Base-by-base conservation (phyloP, 2,113 vertebrate genomes). In the Sebastes schlegelii region DNA sequence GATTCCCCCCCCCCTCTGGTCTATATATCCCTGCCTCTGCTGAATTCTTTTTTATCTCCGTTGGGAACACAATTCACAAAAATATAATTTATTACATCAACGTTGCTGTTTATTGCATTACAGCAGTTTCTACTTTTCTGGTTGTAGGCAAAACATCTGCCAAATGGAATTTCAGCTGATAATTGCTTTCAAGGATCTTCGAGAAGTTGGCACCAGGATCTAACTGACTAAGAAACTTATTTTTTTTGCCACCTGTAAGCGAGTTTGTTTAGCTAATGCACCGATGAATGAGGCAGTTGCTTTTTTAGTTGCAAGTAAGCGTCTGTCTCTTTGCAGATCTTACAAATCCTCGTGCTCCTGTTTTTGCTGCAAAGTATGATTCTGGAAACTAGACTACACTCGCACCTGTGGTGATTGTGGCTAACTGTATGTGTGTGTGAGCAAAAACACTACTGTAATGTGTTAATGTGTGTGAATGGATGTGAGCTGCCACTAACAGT, bases 231-330 rank as follows among this genome's bases (percentile, higher is more conserved):
- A 61, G 17, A 84, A 79, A 77, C 74, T 79, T 63, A 4, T 34
- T 34, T 34, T 34, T 34, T 34, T 83, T 82, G 74, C 73, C 65
- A 82, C 81, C 83, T 80, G 75, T 85, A 67, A 88, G 75, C 51
- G 67, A 6, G 62, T 82, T 63, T 68, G 51, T 83, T 55, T 19
- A 49, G 21, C 66, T 70, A 60, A 74, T 82, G 58, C 55, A 57
- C 70, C 11, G 52, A 75, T 57, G 65, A 62, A 2, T 7, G 45
- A 55, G 57, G 66, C 45, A 13, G 62, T 23, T 70, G n/a, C 26
- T 64, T 46, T 51, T 34, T 68, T 34, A 34, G n/a, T 51, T 60
- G 78, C 65, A 40, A 21, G 63, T 76, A 80, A 34, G 43, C 23
- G 6, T 48, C 73, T 58, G 48, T 80, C 55, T 75, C 74, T 12